These are phyloP conservation scores for Eleutherodactylus coqui DNA, from an alignment of 2,797 vertebrate species.

Conservation along the genomic window DNA sequence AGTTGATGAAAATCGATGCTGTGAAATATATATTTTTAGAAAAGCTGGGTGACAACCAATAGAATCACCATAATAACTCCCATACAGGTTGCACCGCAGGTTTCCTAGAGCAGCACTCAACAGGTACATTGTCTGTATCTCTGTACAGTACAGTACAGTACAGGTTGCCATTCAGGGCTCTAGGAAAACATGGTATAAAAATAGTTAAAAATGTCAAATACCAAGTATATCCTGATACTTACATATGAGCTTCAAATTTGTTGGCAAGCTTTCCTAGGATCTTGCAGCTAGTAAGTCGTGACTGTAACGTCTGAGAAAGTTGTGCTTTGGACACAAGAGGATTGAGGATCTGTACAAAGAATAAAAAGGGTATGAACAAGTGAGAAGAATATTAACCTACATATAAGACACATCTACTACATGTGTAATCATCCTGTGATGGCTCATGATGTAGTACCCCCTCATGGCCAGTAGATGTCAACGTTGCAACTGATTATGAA, in stretches of 20 bases:
- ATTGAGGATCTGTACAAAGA: constrained; percentile 84
- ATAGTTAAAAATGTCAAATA: background rate
- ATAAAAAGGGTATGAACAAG: background rate
- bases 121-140: too few relatives aligned
- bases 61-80: too few relatives aligned
- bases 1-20: too few relatives aligned
- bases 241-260: constrained; percentile 91
- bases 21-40: too few relatives aligned
- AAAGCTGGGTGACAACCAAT: too few relatives aligned
- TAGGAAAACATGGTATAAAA: background rate
- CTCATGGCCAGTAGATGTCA: background rate
- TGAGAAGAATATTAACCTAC: background rate
- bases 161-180: background rate
- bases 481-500: background rate
- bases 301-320: constrained; percentile 87
- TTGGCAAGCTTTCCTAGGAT: constrained; percentile 90
- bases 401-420: background rate
- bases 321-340: constrained; percentile 91
- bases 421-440: background rate
- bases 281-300: constrained; percentile 90
- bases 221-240: constrained; percentile 71
- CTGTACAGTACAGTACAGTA: too few relatives aligned
- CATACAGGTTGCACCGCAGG: too few relatives aligned
- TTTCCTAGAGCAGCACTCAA: too few relatives aligned
- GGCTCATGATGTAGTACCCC: background rate